phyloP scores from a whole-genome alignment of 2,797 vertebrate species.

The Microtus agrestis region DNA sequence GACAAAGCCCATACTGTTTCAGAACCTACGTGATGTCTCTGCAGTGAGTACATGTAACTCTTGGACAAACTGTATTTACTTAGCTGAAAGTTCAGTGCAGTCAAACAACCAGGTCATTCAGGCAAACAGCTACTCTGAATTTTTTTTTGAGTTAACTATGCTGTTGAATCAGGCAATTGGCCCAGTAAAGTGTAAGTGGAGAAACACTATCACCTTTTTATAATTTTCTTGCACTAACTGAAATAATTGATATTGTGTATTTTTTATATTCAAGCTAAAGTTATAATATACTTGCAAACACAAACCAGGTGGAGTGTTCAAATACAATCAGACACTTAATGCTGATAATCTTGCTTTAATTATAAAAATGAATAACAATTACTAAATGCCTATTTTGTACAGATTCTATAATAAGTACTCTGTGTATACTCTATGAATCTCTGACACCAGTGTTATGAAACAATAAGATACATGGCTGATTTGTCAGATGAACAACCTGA shows the following conservation, averaged over 20 bases:
- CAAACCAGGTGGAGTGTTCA: conserved; percentile 21
- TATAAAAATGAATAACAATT: conserved; percentile 27
- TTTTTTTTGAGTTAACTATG: conserved; percentile 22
- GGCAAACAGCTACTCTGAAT: conserved; percentile 27
- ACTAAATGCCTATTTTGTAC: not conserved
- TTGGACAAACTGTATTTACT: conserved; percentile 34
- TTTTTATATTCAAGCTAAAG: conserved; percentile 9
- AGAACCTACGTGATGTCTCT: conserved; percentile 12
- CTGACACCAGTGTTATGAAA: not conserved
- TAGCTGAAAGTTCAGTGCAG: not conserved
- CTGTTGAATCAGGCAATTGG: not conserved
- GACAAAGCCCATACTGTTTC: not conserved
- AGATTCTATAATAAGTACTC: conserved; percentile 1
- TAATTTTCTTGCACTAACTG: not conserved
- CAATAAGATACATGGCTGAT: not conserved
- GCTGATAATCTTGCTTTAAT: conserved; percentile 3
- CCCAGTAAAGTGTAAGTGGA: conserved; percentile 21
- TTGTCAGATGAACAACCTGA: conserved; percentile 27
- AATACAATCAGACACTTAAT: conserved; percentile 28
- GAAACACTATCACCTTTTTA: not conserved
- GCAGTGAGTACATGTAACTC: not conserved
- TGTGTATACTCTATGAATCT: not conserved
- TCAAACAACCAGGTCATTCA: conserved; percentile 53
- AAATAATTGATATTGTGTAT: conserved; percentile 29
- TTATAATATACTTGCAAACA: not conserved